Conservation (phyloP, 2,113 vertebrate species). For the Perca flavescens region DNA sequence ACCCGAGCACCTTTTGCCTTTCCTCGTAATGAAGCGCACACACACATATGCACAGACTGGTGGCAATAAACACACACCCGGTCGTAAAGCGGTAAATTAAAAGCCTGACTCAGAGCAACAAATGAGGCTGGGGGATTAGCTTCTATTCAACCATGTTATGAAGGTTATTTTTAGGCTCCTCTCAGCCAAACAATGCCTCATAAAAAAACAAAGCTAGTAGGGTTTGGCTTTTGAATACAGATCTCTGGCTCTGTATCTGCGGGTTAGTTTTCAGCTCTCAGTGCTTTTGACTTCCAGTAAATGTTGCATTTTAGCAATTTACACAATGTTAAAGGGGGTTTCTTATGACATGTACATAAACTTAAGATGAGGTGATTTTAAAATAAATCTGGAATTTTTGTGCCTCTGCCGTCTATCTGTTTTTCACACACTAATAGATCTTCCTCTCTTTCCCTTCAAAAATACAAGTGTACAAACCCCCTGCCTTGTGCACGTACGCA, state of each 20-base stretch:
- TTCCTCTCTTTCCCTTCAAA: neutral
- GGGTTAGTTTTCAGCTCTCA: constrained; percentile 10
- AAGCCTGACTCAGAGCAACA: constrained; percentile 54
- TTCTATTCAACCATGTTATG: constrained; percentile 52
- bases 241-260: constrained; percentile 13
- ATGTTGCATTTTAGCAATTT: neutral
- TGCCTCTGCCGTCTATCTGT: neutral
- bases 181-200: constrained; percentile 42
- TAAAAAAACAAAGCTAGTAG: constrained; percentile 25
- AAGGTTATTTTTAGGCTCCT: constrained; percentile 69
- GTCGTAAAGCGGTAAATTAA: constrained; percentile 60
- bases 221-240: constrained; percentile 30
- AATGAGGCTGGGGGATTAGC: constrained; percentile 56
- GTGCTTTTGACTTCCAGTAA: constrained; percentile 29
- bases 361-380: neutral
- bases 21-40: neutral
- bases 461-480: constrained; percentile 8
- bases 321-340: neutral
- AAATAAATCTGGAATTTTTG: neutral
- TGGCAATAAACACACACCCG: constrained; percentile 25
- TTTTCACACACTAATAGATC: neutral
- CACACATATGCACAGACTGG: neutral
- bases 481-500: neutral
- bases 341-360: neutral
- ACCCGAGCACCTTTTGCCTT: neutral